These are phyloP conservation scores for Lamprologus speciosus DNA, from an alignment of 2,113 vertebrate genomes.

Conservation along the genomic window DNA sequence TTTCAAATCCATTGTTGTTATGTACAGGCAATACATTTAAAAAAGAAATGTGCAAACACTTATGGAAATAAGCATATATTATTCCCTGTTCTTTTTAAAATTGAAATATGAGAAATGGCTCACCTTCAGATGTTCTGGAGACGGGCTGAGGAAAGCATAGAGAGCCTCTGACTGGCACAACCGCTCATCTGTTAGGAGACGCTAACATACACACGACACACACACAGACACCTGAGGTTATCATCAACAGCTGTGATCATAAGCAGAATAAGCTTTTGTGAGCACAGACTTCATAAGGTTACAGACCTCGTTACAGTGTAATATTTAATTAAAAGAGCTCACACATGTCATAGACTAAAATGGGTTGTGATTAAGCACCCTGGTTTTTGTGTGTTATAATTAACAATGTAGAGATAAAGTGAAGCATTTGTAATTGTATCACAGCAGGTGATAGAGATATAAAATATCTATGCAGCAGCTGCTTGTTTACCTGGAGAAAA, in stretches of 20 bases:
- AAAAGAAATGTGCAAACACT: background rate
- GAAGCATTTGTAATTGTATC: background rate
- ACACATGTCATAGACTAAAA: background rate
- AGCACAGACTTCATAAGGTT: background rate
- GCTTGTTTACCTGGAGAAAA: constrained; percentile 86
- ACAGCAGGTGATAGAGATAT: background rate
- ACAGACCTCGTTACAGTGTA: background rate
- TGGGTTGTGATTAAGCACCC: background rate
- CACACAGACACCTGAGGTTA: background rate
- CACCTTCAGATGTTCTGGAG: constrained; percentile 84
- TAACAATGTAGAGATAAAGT: background rate
- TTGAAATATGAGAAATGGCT: background rate
- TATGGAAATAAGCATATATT: background rate
- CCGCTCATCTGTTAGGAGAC: constrained; percentile 88
- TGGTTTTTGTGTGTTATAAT: background rate
- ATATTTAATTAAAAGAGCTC: background rate
- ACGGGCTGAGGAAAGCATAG: constrained; percentile 95
- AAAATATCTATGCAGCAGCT: background rate
- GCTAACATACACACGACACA: constrained; percentile 55
- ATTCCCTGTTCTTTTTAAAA: background rate
- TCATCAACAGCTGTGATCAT: background rate
- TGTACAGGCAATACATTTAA: background rate
- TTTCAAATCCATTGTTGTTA: background rate
- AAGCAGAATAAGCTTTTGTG: background rate
- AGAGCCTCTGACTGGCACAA: constrained; percentile 96